Conservation (phyloP, 2,888 invertebrate species). For the Carterocephalus palaemon region DNA sequence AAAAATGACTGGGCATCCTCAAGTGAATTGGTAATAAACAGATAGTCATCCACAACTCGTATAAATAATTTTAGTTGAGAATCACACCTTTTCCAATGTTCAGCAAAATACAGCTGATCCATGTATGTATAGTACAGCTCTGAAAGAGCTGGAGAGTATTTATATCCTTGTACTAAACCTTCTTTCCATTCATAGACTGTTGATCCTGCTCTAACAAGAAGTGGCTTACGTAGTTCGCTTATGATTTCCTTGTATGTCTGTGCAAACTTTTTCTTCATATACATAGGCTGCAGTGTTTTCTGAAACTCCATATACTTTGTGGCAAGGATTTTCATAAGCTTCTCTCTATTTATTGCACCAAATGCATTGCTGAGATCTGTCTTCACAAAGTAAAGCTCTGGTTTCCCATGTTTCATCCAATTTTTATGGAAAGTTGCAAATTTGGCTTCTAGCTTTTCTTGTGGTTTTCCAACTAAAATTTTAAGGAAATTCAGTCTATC, state of each 20-base stretch:
- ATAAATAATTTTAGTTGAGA: conserved; percentile 52
- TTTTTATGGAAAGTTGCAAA: conserved; percentile 45
- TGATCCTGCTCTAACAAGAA: conserved; percentile 65
- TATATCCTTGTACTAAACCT: conserved; percentile 71
- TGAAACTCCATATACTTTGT: conserved; percentile 49
- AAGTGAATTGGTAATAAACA: conserved; percentile 65
- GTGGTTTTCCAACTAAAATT: conserved; percentile 42
- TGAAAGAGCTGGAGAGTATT: conserved; percentile 71
- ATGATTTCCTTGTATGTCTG: conserved; percentile 57
- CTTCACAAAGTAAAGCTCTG: conserved; percentile 68
- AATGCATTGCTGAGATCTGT: conserved; percentile 72
- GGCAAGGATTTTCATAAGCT: conserved; percentile 53
- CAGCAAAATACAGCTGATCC: conserved; percentile 55
- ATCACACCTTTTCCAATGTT: conserved; percentile 37
- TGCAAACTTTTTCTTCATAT: conserved; percentile 50
- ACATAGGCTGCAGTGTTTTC: conserved; percentile 45
- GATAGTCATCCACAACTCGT: conserved; percentile 72
- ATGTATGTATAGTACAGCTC: conserved; percentile 66
- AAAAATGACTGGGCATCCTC: conserved; percentile 58
- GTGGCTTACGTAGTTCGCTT: conserved; percentile 56
- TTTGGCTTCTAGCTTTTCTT: conserved; percentile 49
- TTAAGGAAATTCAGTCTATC: conserved; percentile 55
- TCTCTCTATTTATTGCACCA: conserved; percentile 62
- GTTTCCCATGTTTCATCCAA: conserved; percentile 55
- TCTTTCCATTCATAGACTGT: conserved; percentile 68